A percentile compares a stretch with the other conserved stretches of the same genome.
Evolutionary conservation across 2,888 invertebrate species (phyloP).

Genomic region (Andrena praecox): DNA sequence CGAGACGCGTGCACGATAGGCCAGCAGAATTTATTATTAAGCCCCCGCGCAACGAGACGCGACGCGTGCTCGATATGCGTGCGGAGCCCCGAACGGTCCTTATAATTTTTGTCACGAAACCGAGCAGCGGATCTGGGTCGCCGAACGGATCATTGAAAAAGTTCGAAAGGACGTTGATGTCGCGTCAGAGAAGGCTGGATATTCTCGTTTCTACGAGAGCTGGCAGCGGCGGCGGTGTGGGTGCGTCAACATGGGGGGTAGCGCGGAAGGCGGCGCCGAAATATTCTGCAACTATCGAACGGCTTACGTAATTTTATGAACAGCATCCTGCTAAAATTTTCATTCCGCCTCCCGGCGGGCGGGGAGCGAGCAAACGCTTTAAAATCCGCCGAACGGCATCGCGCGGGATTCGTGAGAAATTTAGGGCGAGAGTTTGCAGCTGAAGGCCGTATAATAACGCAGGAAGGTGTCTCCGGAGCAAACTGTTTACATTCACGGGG

Average conservation of each 20-base stretch:
- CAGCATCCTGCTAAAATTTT: constrained; percentile 33
- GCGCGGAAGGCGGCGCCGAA: constrained; percentile 5
- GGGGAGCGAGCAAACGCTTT: constrained; percentile 10
- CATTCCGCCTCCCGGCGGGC: not conserved
- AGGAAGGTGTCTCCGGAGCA: not conserved
- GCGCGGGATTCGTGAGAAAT: constrained; percentile 28
- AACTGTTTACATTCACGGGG: constrained; percentile 12
- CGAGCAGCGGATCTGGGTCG: constrained; percentile 40
- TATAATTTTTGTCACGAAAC: constrained; percentile 53
- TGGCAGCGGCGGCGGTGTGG: constrained; percentile 9
- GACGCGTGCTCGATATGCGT: constrained; percentile 18
- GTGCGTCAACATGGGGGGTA: constrained; percentile 23
- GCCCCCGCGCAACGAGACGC: not conserved
- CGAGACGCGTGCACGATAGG: not conserved
- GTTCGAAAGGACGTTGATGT: constrained; percentile 50
- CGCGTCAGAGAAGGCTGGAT: constrained; percentile 22
- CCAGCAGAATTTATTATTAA: constrained; percentile 1
- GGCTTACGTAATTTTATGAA: constrained; percentile 45
- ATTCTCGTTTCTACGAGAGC: constrained; percentile 48
- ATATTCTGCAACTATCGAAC: constrained; percentile 53
- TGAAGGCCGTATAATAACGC: not conserved
- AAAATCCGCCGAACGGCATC: constrained; percentile 32
- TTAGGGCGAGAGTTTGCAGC: constrained; percentile 14
- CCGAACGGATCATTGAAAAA: constrained; percentile 56
- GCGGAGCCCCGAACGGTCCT: constrained; percentile 7